Percentiles rank a stretch among this genome's conserved stretches.
Conservation (phyloP, 2,113 vertebrate genomes). For the Thamnaconus septentrionalis region DNA sequence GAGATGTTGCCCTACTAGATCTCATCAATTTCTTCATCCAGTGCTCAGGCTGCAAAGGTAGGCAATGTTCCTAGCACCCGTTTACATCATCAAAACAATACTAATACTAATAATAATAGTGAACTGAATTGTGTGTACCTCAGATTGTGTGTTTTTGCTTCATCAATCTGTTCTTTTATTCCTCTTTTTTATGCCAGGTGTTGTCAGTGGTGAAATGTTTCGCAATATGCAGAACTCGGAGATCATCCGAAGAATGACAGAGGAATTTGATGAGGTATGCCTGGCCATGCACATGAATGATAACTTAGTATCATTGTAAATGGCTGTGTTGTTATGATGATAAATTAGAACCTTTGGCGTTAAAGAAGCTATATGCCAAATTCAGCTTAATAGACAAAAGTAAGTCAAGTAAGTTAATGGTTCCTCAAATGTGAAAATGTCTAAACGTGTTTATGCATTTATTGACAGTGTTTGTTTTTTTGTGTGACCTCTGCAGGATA, state of each 20-base stretch:
- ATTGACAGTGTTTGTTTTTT: slow-evolving; percentile 22
- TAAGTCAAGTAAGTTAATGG: no score
- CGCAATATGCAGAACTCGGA: slow-evolving; percentile 99
- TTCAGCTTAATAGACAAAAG: no score
- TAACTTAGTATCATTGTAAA: no score
- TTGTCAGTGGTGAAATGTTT: slow-evolving; percentile 98
- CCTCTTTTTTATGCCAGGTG: slow-evolving; percentile 76
- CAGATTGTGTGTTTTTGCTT: not conserved
- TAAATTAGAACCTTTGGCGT: not conserved
- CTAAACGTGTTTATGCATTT: not conserved
- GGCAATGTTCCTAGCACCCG: slow-evolving; percentile 17
- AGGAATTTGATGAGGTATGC: slow-evolving; percentile 98
- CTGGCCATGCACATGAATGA: no score
- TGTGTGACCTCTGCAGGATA: slow-evolving; percentile 81
- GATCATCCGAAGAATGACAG: slow-evolving; percentile 99
- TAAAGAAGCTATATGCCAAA: no score
- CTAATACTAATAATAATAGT: no score
- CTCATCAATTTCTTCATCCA: slow-evolving; percentile 99
- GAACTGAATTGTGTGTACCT: not conserved
- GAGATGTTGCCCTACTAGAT: slow-evolving; percentile 95
- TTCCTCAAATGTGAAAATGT: no score
- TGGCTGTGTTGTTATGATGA: not conserved
- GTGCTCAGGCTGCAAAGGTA: slow-evolving; percentile 99
- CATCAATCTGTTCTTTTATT: slow-evolving; percentile 2
- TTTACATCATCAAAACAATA: no score